phyloP scores from a whole-genome alignment of 1,140 invertebrate genomes.

The Drosophila busckii region DNA sequence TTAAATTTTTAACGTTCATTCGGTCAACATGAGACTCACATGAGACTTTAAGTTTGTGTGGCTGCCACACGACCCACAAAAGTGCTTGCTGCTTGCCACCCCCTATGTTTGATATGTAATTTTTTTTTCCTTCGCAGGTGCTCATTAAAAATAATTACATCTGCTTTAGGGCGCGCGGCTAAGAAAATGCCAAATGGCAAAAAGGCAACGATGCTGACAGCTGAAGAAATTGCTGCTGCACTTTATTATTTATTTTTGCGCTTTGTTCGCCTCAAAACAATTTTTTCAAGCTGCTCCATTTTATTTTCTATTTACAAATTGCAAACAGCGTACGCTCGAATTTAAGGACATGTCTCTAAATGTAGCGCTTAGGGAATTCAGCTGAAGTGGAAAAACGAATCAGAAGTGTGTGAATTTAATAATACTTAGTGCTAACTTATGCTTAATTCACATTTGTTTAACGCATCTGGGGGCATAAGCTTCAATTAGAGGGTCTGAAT shows the following conservation, averaged over 20 bases:
- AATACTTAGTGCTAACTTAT: no score
- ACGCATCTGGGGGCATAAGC: no score
- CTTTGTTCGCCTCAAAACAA: slow-evolving; percentile 29
- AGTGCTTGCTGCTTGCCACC: neutral
- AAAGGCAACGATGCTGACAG: slow-evolving; percentile 58
- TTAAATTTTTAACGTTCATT: no score
- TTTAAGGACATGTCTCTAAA: slow-evolving; percentile 15
- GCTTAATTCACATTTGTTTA: no score
- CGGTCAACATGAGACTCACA: slow-evolving; percentile 5
- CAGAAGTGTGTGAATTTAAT: no score
- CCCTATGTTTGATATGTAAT: slow-evolving; percentile 68
- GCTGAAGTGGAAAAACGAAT: no score
- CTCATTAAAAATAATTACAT: slow-evolving; percentile 76
- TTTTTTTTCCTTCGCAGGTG: slow-evolving; percentile 69
- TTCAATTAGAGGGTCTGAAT: no score
- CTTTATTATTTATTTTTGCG: neutral
- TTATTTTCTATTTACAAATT: slow-evolving; percentile 39
- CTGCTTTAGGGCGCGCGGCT: slow-evolving; percentile 64
- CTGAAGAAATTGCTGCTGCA: slow-evolving; percentile 41
- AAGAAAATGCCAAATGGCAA: slow-evolving; percentile 47
- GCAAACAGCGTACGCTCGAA: slow-evolving; percentile 23
- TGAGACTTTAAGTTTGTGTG: slow-evolving; percentile 5
- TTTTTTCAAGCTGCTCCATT: slow-evolving; percentile 30
- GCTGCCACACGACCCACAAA: neutral
- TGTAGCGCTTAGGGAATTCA: no score